phyloP scores from a whole-genome alignment of 30 jellyfish, hydroid and myxozoan genomes.

The Hydra vulgaris region DNA sequence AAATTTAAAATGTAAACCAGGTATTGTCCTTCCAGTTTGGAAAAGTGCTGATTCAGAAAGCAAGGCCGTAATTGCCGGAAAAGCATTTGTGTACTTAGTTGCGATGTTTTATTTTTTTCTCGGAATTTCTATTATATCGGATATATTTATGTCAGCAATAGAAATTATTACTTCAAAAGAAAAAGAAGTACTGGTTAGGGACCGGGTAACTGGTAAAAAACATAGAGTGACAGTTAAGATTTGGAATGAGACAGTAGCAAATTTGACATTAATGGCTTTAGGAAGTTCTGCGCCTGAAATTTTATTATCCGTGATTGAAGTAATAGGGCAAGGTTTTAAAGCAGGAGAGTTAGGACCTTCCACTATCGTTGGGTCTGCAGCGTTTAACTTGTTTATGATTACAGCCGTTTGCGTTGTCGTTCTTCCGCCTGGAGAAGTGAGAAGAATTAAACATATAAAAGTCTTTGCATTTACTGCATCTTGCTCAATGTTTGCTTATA shows the following conservation, averaged over 20 bases:
- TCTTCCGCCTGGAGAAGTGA: conserved; percentile 91
- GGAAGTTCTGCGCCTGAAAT: conserved; percentile 99
- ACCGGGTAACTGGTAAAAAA: conserved; percentile 82
- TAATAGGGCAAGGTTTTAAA: conserved; percentile 61
- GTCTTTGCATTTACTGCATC: conserved; percentile 94
- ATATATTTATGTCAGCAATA: conserved; percentile 94
- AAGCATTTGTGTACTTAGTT: conserved; percentile 78
- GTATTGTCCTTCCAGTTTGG: conserved; percentile 90
- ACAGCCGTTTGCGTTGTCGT: conserved; percentile 94
- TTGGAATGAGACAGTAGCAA: conserved; percentile 98
- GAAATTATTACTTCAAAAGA: conserved; percentile 97
- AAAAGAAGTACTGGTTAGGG: conserved; percentile 85
- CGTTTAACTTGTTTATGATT: conserved; percentile 88
- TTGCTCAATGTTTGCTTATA: conserved; percentile 81
- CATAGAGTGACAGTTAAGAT: conserved; percentile 80
- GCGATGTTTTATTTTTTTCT: conserved; percentile 90
- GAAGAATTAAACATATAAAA: conserved; percentile 71
- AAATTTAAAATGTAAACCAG: conserved; percentile 38
- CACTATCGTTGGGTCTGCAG: conserved; percentile 98
- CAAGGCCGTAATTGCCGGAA: conserved; percentile 71
- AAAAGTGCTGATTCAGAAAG: conserved; percentile 33
- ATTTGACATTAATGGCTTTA: conserved; percentile 90
- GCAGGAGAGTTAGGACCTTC: conserved; percentile 99
- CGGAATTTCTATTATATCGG: conserved; percentile 97
- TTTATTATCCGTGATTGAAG: conserved; percentile 88